Evolutionary conservation across 2,113 vertebrate species (phyloP).

Genomic region (Cettia cetti): DNA sequence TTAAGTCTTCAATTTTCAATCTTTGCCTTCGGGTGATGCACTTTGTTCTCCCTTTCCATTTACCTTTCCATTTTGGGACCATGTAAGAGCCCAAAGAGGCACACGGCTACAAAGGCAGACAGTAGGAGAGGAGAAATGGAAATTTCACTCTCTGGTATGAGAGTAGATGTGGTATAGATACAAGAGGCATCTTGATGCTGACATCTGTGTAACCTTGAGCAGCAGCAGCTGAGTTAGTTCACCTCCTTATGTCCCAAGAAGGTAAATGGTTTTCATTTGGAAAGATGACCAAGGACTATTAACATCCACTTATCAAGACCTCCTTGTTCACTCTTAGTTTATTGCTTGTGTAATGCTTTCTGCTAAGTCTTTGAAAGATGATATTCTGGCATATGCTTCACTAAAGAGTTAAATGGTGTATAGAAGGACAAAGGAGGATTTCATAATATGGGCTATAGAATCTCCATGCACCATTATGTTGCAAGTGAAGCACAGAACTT

Average conservation of each 20-base stretch:
- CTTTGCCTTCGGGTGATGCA: not conserved
- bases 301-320: not conserved
- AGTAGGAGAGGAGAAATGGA: not conserved
- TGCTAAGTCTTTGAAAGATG: not conserved
- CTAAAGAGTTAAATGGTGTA: conserved; percentile 16
- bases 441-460: not conserved
- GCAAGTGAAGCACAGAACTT: not conserved
- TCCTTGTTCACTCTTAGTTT: not conserved
- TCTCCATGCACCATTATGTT: not conserved
- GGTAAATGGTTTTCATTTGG: not conserved
- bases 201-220: not conserved
- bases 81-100: not conserved
- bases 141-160: not conserved
- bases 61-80: not conserved
- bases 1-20: not conserved
- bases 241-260: not conserved
- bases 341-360: conserved; percentile 22
- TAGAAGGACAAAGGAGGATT: not conserved
- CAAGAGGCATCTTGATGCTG: not conserved
- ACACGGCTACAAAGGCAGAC: not conserved
- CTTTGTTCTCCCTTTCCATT: not conserved
- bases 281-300: not conserved
- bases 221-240: not conserved
- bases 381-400: not conserved
- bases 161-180: not conserved